Evolutionary conservation across 2,113 vertebrate genomes (phyloP).

Genomic region (Raja brachyura): DNA sequence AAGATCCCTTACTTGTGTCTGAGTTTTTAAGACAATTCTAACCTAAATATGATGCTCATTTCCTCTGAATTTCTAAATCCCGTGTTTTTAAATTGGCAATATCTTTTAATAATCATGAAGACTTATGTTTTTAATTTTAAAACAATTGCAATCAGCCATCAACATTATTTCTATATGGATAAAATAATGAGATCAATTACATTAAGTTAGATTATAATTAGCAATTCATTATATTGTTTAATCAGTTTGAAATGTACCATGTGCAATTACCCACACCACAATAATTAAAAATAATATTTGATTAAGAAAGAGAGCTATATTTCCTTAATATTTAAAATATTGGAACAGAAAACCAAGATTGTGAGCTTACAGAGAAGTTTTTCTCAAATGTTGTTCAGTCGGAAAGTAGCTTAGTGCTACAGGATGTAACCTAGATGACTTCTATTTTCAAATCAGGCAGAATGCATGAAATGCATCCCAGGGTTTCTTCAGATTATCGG

Average conservation of each 20-base stretch:
- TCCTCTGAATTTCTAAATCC: too few species aligned
- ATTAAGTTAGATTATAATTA: not conserved
- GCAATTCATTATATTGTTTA: not conserved
- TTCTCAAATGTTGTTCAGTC: not conserved
- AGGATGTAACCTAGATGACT: not conserved
- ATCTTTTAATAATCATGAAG: not conserved
- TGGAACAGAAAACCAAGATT: not conserved
- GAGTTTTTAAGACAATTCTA: too few species aligned
- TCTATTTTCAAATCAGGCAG: not conserved
- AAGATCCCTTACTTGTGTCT: too few species aligned
- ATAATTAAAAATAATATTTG: not conserved
- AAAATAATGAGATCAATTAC: not conserved
- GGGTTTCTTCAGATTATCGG: not conserved
- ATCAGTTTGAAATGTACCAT: not conserved
- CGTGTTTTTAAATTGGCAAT: not conserved
- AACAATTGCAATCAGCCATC: not conserved
- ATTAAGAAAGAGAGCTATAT: not conserved
- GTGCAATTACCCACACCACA: not conserved
- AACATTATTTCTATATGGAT: not conserved
- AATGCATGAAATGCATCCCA: not conserved
- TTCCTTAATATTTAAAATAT: not conserved
- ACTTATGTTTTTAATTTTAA: not conserved
- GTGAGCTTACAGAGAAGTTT: not conserved
- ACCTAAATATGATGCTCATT: too few species aligned
- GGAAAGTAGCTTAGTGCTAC: not conserved